phyloP scores from a whole-genome alignment of 2,113 vertebrate species.

The Colius striatus region DNA sequence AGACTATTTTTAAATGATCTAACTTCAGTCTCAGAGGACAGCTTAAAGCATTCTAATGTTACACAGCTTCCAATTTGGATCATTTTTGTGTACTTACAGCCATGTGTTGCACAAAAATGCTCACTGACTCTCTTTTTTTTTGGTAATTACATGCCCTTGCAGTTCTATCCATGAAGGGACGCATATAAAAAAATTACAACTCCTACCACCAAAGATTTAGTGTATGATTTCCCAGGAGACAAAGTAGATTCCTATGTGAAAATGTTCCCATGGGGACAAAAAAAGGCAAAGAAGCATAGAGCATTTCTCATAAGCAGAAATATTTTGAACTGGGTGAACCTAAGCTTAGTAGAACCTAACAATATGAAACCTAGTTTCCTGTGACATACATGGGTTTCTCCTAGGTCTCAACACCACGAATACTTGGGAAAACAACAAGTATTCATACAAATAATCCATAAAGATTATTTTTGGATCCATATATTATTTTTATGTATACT shows the following conservation, averaged over 20 bases:
- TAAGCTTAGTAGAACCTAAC: neutral
- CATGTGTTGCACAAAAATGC: neutral
- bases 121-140: neutral
- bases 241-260: neutral
- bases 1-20: neutral
- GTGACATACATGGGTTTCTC: neutral
- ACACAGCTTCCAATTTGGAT: neutral
- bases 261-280: neutral
- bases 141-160: fast-evolving
- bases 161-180: neutral
- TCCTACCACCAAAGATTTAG: neutral
- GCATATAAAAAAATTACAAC: neutral
- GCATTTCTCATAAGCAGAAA: neutral
- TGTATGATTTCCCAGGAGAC: neutral
- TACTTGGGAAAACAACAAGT: neutral
- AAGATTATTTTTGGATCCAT: neutral
- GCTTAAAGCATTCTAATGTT: neutral
- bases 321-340: neutral
- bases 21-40: neutral
- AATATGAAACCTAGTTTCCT: neutral
- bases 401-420: neutral
- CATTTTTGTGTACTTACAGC: neutral
- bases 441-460: neutral
- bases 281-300: neutral
- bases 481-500: neutral